phyloP scores from a whole-genome alignment of 2,113 vertebrate genomes.

The Pollimyrus isidori region DNA sequence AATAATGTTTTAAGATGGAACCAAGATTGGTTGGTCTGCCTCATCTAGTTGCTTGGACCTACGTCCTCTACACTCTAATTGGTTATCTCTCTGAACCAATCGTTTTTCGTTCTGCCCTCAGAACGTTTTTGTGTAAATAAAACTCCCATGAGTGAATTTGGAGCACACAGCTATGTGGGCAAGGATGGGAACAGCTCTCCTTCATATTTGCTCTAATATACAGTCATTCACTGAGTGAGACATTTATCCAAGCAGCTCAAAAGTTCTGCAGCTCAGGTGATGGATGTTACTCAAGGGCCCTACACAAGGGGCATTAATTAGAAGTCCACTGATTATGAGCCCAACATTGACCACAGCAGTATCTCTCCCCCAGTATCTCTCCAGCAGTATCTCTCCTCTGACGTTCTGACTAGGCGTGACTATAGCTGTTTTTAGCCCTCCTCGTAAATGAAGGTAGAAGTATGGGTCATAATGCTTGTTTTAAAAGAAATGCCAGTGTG shows the following conservation, averaged over 20 bases:
- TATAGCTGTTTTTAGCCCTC: not conserved
- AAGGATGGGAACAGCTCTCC: not conserved
- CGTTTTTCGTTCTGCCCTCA: too few relatives aligned
- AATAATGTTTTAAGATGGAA: not conserved
- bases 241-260: not conserved
- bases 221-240: not conserved
- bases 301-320: not conserved
- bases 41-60: too few relatives aligned
- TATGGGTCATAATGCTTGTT: conserved; percentile 31
- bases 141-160: not conserved
- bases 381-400: too few relatives aligned
- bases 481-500: not conserved
- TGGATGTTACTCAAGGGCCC: not conserved
- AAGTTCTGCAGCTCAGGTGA: not conserved
- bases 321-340: not conserved
- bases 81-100: too few relatives aligned
- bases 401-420: not conserved
- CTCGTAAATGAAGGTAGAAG: not conserved
- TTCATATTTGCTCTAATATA: not conserved
- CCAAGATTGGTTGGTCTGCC: not conserved
- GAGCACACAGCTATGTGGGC: not conserved
- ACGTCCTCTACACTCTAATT: too few relatives aligned
- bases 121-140: too few relatives aligned
- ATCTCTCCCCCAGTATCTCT: not conserved
- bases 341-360: not conserved